phyloP scores from a whole-genome alignment of 2,797 vertebrate species.

The Urophycis tenuis region DNA sequence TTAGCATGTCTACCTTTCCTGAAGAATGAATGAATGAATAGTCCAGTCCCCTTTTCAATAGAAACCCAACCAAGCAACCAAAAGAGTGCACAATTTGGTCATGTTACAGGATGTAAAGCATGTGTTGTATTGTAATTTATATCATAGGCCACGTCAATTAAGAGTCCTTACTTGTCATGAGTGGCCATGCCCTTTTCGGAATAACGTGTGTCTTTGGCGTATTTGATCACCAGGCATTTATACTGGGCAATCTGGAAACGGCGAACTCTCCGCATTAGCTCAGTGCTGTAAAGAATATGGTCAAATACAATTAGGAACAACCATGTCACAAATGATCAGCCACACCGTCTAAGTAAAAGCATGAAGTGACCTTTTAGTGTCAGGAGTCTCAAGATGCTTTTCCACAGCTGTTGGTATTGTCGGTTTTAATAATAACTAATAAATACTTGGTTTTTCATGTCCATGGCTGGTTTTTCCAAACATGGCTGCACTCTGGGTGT shows the following conservation, averaged over 20 bases:
- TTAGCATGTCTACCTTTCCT: background rate
- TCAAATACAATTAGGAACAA: background rate
- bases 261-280: constrained; percentile 87
- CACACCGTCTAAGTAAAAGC: too few relatives aligned
- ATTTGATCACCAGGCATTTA: constrained; percentile 87
- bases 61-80: background rate
- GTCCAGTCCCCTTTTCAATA: too few relatives aligned
- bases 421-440: too few relatives aligned
- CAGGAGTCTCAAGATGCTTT: background rate
- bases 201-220: constrained; percentile 86
- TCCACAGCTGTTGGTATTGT: too few relatives aligned
- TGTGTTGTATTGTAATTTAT: background rate
- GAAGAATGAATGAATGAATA: too few relatives aligned
- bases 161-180: constrained; percentile 77
- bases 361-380: background rate
- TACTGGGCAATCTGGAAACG: constrained; percentile 93
- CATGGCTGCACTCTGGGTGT: too few relatives aligned
- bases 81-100: background rate
- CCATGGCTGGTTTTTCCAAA: too few relatives aligned
- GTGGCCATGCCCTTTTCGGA: constrained; percentile 75
- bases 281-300: constrained; percentile 73
- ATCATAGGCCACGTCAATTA: background rate
- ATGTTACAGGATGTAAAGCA: background rate
- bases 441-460: too few relatives aligned
- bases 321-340: background rate